phyloP scores from a whole-genome alignment of 92 coral and sea anemone species.

The Porites cylindrica region DNA sequence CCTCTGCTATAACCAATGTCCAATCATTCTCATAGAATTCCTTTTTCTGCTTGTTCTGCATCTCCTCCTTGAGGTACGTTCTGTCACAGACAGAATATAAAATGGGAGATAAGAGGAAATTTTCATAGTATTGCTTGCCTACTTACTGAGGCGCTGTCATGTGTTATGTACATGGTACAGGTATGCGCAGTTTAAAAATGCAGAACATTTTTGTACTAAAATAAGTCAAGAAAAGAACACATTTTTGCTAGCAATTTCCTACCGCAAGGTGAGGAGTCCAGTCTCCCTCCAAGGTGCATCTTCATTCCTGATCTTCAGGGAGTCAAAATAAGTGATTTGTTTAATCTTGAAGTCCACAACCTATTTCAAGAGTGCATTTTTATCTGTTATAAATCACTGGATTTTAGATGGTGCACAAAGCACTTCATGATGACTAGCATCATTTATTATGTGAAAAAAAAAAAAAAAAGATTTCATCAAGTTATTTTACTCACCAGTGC shows the following conservation, averaged over 20 bases:
- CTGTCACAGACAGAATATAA: neutral
- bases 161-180: constrained; percentile 10
- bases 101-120: no score
- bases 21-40: constrained; percentile 8
- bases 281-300: constrained; percentile 11
- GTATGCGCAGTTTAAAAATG: neutral
- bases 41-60: constrained; percentile 39
- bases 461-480: no score
- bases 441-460: no score
- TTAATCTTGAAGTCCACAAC: constrained; percentile 13
- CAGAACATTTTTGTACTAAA: no score
- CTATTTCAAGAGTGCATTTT: constrained; percentile 8
- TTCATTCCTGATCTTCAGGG: constrained; percentile 6
- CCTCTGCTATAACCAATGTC: constrained; percentile 29
- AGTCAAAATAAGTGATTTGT: constrained; percentile 11
- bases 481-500: neutral
- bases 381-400: constrained; percentile 15
- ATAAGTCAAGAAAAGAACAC: no score
- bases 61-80: constrained; percentile 29
- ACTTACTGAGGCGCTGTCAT: neutral
- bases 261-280: constrained; percentile 13
- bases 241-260: neutral
- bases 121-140: no score
- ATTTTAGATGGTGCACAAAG: constrained; percentile 1
- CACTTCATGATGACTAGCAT: neutral